Evolutionary conservation across 2,797 vertebrate species (phyloP), one percentile per base, ranked within the genome.

Genomic region (Falco naumanni): DNA sequence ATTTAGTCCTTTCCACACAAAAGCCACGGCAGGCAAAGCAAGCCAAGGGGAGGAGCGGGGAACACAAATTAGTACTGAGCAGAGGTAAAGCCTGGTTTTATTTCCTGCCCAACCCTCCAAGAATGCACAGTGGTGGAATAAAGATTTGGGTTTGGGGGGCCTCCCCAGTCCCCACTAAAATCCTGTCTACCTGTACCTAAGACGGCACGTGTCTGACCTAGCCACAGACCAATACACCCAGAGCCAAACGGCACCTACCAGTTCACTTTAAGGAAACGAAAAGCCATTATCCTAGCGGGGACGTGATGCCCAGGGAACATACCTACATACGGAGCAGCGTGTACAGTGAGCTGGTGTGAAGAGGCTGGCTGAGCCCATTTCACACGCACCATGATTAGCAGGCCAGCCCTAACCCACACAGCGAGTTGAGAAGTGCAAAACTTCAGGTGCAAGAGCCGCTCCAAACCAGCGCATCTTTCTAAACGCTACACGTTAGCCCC

Each of bases 1-100:
- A 56, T 69, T 94, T 66, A 83, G 92, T 34, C 39, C 45, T 82
- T 81, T 69, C 57, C 63, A 54, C 59, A 86, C 83, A 91, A 95
- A 93, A 90, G 85, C 39, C 22, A 31, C 8, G 51, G 48, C 80
- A 91, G 70, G 63, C 59, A 69, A 93, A 86, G 39, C 28, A 60
- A 87, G 54, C 5, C 2, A 56, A 75, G 53, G 25, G 61, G 59
- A 69, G 28, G 70, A 84, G 29, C 13, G 13, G 17, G 37, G 25
- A 95, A 11, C 29, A n/a, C 24, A 37, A 63, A 64, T 47, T 77
- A 90, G 29, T 39, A n/a, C 34, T 41, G 33, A 81, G 47, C 31
- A 86, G 54, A 84, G 31, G 54, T 78, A 72, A 7, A 88, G 57
- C 29, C 41, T 11, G 6, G 56, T 39, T 39, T 60, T 64, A 9